These are phyloP conservation scores for Rhincodon typus DNA, from an alignment of 2,797 vertebrate species.

Conservation along the genomic window DNA sequence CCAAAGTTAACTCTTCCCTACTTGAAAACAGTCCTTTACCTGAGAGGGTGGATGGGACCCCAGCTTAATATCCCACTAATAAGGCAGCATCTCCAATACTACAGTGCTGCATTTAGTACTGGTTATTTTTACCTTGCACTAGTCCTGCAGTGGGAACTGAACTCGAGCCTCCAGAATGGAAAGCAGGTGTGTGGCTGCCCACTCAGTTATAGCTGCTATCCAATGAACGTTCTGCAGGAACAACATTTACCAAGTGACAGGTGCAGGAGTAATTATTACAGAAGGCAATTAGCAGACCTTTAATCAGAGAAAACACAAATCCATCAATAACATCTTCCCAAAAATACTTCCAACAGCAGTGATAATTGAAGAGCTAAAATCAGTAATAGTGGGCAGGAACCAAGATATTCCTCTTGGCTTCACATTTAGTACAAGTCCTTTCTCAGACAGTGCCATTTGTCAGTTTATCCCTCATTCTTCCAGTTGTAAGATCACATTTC, in stretches of 20 bases:
- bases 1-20: neutral
- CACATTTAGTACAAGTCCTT: neutral
- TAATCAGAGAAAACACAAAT: neutral
- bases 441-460: neutral
- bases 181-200: neutral
- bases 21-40: neutral
- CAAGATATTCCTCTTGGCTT: neutral
- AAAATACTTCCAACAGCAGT: neutral
- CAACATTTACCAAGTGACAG: constrained; percentile 8
- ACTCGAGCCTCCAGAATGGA: neutral
- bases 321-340: neutral
- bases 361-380: neutral
- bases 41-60: too few species aligned
- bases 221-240: neutral
- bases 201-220: neutral
- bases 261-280: neutral
- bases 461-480: neutral
- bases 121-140: neutral
- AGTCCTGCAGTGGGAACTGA: neutral
- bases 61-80: neutral
- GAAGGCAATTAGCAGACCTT: neutral
- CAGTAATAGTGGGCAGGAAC: neutral
- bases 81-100: neutral
- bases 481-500: neutral
- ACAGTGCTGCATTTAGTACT: neutral